phyloP scores from a whole-genome alignment of 2,113 vertebrate species.

The Callorhinus ursinus region DNA sequence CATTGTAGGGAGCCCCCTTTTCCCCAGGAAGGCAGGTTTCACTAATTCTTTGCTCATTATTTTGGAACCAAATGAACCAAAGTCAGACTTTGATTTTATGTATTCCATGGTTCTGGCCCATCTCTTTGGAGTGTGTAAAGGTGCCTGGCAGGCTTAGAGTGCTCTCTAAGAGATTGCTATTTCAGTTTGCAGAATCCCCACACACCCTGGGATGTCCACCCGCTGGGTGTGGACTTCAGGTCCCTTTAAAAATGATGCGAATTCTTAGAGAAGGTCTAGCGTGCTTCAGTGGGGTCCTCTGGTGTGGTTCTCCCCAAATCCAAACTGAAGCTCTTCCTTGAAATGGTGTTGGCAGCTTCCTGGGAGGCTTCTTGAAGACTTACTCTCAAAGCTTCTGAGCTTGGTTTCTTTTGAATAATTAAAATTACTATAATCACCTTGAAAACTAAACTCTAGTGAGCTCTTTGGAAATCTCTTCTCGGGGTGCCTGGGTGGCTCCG shows the following conservation, averaged over 20 bases:
- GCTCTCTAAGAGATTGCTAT: background rate
- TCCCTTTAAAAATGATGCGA: background rate
- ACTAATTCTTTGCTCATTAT: background rate
- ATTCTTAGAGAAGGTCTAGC: background rate
- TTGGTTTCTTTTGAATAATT: background rate
- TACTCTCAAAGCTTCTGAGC: background rate
- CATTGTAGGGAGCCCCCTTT: background rate
- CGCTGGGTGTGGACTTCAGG: background rate
- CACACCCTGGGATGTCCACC: background rate
- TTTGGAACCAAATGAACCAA: conserved; percentile 18
- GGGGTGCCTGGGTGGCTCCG: too few species aligned
- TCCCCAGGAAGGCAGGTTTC: background rate
- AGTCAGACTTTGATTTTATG: background rate
- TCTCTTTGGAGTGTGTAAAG: background rate
- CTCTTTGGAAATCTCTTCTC: background rate
- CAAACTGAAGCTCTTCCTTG: background rate
- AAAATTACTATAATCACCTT: background rate
- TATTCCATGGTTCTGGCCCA: background rate
- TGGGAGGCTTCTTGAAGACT: background rate
- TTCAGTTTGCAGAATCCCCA: background rate
- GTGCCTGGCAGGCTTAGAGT: background rate
- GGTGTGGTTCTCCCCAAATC: background rate
- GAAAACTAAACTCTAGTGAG: background rate
- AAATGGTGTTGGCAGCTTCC: background rate
- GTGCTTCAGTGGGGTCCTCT: background rate